Base-by-base conservation (phyloP, 2,797 vertebrate species). In the Chaetodon trifasciatus region DNA sequence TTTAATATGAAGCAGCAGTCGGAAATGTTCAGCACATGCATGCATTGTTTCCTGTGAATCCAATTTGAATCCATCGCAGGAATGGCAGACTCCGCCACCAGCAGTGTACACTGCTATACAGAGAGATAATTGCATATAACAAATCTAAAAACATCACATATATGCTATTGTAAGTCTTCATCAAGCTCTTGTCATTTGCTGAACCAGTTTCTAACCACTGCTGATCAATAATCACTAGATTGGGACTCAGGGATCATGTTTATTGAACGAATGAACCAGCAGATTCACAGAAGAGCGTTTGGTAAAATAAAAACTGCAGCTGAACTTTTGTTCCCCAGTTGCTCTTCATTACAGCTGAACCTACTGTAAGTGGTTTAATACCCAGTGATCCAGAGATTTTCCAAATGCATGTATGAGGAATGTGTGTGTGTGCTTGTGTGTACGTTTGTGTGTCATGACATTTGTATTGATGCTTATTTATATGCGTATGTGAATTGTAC, bases 251-350 rank as follows among this genome's bases (percentile, higher is more conserved):
- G 9, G 21, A 5, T 40, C 7, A 21, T 7, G 10, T 55, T 52
- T 19, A 35, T 17, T 21, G 4, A 24, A 16, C 1, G 0, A 10
- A 50, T 40, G 9, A 35, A 19, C 10, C 11, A 6, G 24, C n/a
- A 28, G n/a, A 47, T 35, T 62, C 39, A 19, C 21, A 19, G 3
- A 39, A 5, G 2, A 23, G 47, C 15, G 0, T 32, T 62, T 15
- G 0, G 23, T 13, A 3, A 17, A 17, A 37, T 9, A 60, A 5
- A 50, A 55, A 24, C 61, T 57, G 42, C 24, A 13, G 75, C 19
- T 76, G 63, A 82, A 82, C 71, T 75, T 73, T 39, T 63, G 17
- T 32, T 69, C 69, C 58, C 37, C 49, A 32, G 69, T 70, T 69
- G 61, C 16, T 75, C 42, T 10, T 64, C 47, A 28, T 78, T 44